Base-by-base conservation (phyloP, 2,888 invertebrate species). In the Eledona agricola region DNA sequence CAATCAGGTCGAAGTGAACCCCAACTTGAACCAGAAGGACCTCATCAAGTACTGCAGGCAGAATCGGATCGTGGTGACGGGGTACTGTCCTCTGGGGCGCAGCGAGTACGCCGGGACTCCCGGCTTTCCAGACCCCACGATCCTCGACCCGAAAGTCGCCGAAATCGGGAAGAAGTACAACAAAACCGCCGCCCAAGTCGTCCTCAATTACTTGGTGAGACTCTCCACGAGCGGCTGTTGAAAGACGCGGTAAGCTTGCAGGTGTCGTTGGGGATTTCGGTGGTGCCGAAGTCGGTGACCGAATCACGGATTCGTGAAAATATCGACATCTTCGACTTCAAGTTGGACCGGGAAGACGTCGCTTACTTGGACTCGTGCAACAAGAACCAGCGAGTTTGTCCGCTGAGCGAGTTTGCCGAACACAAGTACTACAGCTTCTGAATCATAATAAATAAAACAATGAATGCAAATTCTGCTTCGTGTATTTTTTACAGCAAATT, bases 281-380 rank as follows among this genome's bases (percentile, higher is more conserved):
- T 90, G 7, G 89, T 93, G 57, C 93, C 93, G 0, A 94, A 93
- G 72, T 91, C 91, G 0, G 89, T 90, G 7, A 91, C 82, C 0
- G 86, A 86, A 62, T 76, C 82, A 0, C 80, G 88, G 63, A 86
- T 90, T 70, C 78, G 79, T 38, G 81, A 86, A 67, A 87, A 94
- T 75, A 83, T 88, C 61, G 71, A 88, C 54, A 85, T 93, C 5
- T 84, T 87, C 59, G 88, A 90, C 76, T 93, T 93, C 72, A 80
- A 84, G 60, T 77, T 93, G 60, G 79, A 81, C 0, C 63, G 77
- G 0, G 87, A 88, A 34, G 92, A 93, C 64, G 72, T 89, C 56
- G 72, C 77, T 3, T 78, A 80, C 11, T 84, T 93, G 55, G 84
- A 86, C 69, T 78, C 79, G 2, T 86, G 90, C 63, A 85, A 92